Evolutionary conservation across 1,140 invertebrate species (phyloP).

Genomic region (Drosophila gunungcola): DNA sequence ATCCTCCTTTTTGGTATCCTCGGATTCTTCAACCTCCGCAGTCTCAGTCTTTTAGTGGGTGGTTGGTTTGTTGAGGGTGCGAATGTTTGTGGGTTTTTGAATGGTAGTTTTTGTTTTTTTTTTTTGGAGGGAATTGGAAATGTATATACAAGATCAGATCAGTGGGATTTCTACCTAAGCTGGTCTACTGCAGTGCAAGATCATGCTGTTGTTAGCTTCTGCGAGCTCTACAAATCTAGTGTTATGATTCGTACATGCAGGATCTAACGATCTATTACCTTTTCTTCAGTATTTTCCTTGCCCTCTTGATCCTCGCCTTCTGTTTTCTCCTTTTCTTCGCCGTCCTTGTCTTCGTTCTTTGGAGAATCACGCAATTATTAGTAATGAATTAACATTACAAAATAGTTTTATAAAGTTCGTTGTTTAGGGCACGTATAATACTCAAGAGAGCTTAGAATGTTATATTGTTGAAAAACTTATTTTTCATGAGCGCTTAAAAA

Average conservation of each 20-base stretch:
- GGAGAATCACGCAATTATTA: conserved; percentile 35
- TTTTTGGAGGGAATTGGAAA: conserved; percentile 27
- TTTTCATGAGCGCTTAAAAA: neutral
- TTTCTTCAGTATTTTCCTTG: conserved; percentile 56
- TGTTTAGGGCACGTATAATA: neutral
- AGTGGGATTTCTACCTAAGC: conserved; percentile 25
- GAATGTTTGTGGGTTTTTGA: conserved; percentile 20
- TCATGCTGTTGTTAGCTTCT: conserved; percentile 58
- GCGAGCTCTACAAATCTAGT: conserved; percentile 31
- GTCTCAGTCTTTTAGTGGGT: conserved; percentile 54
- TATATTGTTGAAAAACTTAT: neutral
- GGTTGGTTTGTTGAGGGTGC: conserved; percentile 32
- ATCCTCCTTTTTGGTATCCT: conserved; percentile 45
- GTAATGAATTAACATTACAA: conserved; percentile 5
- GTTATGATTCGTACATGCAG: conserved; percentile 54
- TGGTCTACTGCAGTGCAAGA: conserved; percentile 10
- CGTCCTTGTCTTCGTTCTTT: conserved; percentile 52
- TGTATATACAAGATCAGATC: conserved; percentile 55
- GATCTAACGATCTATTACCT: conserved; percentile 44
- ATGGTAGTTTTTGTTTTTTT: conserved; percentile 7
- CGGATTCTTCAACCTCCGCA: conserved; percentile 46
- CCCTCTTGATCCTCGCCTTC: conserved; percentile 37
- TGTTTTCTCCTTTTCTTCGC: conserved; percentile 49
- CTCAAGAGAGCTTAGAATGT: neutral
- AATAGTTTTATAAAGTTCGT: conserved; percentile 1